These are phyloP conservation scores for Ectobius pallidus DNA, from an alignment of 2,888 invertebrate genomes.

Conservation along the genomic window DNA sequence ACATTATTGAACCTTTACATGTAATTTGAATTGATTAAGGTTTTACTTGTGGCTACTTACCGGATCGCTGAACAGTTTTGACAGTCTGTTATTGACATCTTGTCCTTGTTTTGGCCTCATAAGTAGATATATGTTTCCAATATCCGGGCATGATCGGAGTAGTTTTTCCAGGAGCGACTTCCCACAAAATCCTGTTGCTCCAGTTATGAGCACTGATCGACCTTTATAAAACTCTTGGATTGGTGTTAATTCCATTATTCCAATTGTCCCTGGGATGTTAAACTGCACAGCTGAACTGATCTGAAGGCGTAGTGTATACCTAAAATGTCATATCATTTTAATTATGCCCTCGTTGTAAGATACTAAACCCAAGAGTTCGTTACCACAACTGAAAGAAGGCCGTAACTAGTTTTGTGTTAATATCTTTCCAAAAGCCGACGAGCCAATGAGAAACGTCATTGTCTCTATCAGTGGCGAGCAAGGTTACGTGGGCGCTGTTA, in stretches of 20 bases:
- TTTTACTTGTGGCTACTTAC: no score
- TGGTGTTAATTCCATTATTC: neutral
- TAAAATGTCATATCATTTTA: neutral
- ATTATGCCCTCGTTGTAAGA: neutral
- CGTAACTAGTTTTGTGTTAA: no score
- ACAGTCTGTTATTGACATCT: neutral
- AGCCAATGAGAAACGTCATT: no score
- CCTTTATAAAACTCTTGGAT: slow-evolving; percentile 9
- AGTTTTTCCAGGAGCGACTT: neutral
- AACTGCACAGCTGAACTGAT: neutral
- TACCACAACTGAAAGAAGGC: neutral
- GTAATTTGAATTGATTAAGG: no score
- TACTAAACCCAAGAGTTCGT: neutral
- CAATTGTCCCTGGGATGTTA: neutral
- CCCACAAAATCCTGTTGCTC: slow-evolving; percentile 10
- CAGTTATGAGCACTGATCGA: neutral
- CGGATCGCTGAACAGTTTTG: neutral
- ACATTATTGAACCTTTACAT: no score
- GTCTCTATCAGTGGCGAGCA: no score
- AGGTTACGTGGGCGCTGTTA: no score
- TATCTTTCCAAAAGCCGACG: no score
- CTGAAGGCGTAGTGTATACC: no score
- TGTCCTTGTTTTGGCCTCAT: neutral
- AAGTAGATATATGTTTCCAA: neutral
- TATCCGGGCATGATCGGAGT: neutral